A percentile compares a stretch with the other conserved stretches of the same genome.
Evolutionary conservation across 2,888 invertebrate species (phyloP).

Genomic region (Leucophora obtusa): DNA sequence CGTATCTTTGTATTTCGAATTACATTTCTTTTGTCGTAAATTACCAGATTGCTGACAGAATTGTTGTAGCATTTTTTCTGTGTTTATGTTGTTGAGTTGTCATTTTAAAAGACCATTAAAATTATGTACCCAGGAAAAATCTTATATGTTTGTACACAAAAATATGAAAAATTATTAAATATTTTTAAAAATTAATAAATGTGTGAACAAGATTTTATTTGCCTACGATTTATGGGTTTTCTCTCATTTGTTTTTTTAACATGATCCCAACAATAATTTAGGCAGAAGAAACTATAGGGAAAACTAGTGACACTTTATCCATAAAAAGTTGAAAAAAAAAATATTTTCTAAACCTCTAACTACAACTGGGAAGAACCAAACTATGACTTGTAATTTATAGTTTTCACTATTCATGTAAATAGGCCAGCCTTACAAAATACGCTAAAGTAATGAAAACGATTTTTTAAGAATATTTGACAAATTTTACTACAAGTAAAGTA

Average conservation of each 20-base stretch:
- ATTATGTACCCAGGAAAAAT: slow-evolving; percentile 18
- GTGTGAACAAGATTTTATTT: slow-evolving; percentile 58
- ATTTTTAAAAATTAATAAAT: slow-evolving; percentile 57
- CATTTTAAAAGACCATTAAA: slow-evolving; percentile 60
- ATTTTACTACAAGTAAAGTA: too few species aligned
- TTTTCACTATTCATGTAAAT: too few species aligned
- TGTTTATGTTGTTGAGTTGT: slow-evolving; percentile 49
- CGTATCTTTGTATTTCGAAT: slow-evolving; percentile 48
- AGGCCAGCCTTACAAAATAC: too few species aligned
- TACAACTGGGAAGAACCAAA: too few species aligned
- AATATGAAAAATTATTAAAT: slow-evolving; percentile 14
- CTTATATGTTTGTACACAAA: slow-evolving; percentile 6
- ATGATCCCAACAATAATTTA: slow-evolving; percentile 53
- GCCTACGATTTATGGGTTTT: slow-evolving; percentile 51
- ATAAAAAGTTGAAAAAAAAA: too few species aligned
- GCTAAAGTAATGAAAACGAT: too few species aligned
- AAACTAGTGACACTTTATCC: too few species aligned
- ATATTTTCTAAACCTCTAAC: too few species aligned
- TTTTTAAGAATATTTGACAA: too few species aligned
- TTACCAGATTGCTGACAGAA: slow-evolving; percentile 63
- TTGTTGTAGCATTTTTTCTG: slow-evolving; percentile 44
- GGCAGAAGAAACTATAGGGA: slow-evolving; percentile 18
- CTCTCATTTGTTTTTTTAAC: slow-evolving; percentile 22
- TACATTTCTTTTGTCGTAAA: slow-evolving; percentile 60
- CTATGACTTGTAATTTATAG: too few species aligned